These are phyloP conservation scores for Drosophila phalerata DNA, from an alignment of 2,888 invertebrate genomes.

Conservation along the genomic window DNA sequence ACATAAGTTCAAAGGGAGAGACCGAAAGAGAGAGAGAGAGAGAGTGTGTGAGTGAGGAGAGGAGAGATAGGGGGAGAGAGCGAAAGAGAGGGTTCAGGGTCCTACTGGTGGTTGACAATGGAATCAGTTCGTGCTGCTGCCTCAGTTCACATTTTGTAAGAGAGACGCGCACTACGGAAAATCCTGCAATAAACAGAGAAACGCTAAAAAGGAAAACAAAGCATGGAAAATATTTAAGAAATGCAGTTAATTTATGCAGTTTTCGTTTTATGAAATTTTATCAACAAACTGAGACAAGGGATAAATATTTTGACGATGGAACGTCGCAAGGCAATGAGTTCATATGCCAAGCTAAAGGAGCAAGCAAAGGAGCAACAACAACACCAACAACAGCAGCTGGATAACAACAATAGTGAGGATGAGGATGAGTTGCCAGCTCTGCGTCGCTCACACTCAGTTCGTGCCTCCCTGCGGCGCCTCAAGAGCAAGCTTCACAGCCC, in stretches of 20 bases:
- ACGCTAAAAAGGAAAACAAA: background rate
- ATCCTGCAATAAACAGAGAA: conserved; percentile 40
- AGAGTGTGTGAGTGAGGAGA: background rate
- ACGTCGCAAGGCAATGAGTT: conserved; percentile 73
- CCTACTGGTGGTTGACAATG: conserved; percentile 23
- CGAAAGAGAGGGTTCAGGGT: background rate
- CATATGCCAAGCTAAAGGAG: conserved; percentile 75
- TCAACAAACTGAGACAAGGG: conserved; percentile 14
- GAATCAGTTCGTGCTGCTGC: conserved; percentile 58
- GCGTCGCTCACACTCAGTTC: conserved; percentile 89
- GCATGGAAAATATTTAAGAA: conserved; percentile 9
- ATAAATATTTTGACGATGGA: conserved; percentile 66
- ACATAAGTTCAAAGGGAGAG: background rate
- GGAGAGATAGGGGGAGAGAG: conserved; percentile 7
- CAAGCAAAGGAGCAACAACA: conserved; percentile 37
- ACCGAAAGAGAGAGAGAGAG: background rate
- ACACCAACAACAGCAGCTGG: conserved; percentile 29
- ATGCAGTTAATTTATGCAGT: conserved; percentile 14
- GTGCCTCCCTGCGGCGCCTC: conserved; percentile 89
- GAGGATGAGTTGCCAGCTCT: conserved; percentile 68
- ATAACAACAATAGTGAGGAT: conserved; percentile 11
- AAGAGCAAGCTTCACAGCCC: conserved; percentile 86
- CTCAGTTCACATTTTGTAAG: conserved; percentile 61
- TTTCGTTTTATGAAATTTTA: background rate
- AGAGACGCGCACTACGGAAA: conserved; percentile 59